Base-by-base conservation (phyloP, 2,113 vertebrate species). In the Pterophyllum scalare region DNA sequence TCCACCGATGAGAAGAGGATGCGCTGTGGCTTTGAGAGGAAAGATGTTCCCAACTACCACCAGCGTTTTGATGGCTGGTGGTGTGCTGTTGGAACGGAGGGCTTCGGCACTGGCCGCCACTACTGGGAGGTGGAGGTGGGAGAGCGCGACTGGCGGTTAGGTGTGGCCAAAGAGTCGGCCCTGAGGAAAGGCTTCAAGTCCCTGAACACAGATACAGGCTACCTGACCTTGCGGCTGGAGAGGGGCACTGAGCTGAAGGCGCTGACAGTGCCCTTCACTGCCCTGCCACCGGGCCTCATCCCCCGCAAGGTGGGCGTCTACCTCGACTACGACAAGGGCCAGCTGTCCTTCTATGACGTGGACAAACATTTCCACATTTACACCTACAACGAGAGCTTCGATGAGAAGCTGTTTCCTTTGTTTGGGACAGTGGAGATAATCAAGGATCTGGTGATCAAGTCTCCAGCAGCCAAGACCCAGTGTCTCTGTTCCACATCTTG, bases 71-170 rank as follows among this genome's bases (percentile, higher is more conserved):
- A 97, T 9, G 95, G 95, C 26, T 92, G 90, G 94, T 96, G 95
- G 74, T 97, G 96, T 12, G 96, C 97, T 0, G 91, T 96, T 2
- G 96, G 95, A 24, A n/a, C 9, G 7, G 89, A 95, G 54, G 90
- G 94, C 56, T 96, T 96, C 7, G 11, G 59, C 52, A 92, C 94
- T 0, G 97, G 97, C 0, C 94, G 95, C 7, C 93, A 92, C 38
- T 97, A 94, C 92, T 97, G 97, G 97, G 96, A 97, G 87, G 97
- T 96, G 52, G 95, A 97, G 40, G 96, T 96, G 1, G 94, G 97
- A 0, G 90, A 97, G n/a, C 96, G 97, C 0, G 97, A 97, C 87
- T 99, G 97, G 97, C 96, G 97, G n/a, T 95, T 99, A 0, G 98
- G 98, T 0, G 96, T 99, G 91, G 97, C 97, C 91, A 95, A 82